Evolutionary conservation across 2,113 vertebrate genomes (phyloP).

Genomic region (Apodemus sylvaticus): DNA sequence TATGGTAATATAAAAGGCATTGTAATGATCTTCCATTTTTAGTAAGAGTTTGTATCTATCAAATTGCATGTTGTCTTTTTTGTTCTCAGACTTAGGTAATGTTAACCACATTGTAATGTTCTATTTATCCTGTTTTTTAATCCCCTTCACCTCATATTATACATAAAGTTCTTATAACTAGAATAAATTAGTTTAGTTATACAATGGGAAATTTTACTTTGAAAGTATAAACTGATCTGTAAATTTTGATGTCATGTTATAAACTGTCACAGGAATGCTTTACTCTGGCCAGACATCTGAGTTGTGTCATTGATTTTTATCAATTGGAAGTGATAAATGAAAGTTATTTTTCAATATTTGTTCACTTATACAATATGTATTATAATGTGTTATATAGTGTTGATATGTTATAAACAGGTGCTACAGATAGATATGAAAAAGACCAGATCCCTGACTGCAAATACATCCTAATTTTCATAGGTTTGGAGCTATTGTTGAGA

Average conservation of each 20-base stretch:
- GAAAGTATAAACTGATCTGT: conserved; percentile 29
- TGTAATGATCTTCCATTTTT: conserved; percentile 70
- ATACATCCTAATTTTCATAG: background rate
- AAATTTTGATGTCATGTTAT: conserved; percentile 50
- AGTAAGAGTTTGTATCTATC: conserved; percentile 41
- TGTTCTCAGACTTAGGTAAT: conserved; percentile 59
- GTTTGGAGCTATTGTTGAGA: background rate
- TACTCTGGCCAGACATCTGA: conserved; percentile 35
- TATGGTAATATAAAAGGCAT: conserved; percentile 32
- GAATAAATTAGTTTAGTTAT: conserved; percentile 27
- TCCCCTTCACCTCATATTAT: conserved; percentile 42
- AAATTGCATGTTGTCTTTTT: conserved; percentile 56
- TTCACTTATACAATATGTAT: background rate
- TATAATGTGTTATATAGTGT: background rate
- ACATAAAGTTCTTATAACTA: conserved; percentile 48
- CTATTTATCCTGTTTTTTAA: conserved; percentile 72
- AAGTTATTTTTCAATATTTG: conserved; percentile 36
- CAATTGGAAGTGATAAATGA: background rate
- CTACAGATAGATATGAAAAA: background rate
- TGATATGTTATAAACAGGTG: background rate
- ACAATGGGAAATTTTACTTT: background rate
- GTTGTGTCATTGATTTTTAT: conserved; percentile 24
- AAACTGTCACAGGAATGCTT: background rate
- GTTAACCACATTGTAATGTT: conserved; percentile 61
- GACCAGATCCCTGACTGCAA: background rate